Conservation (phyloP, 2,888 invertebrate species). For the Rhimphoctona megacephalus region DNA sequence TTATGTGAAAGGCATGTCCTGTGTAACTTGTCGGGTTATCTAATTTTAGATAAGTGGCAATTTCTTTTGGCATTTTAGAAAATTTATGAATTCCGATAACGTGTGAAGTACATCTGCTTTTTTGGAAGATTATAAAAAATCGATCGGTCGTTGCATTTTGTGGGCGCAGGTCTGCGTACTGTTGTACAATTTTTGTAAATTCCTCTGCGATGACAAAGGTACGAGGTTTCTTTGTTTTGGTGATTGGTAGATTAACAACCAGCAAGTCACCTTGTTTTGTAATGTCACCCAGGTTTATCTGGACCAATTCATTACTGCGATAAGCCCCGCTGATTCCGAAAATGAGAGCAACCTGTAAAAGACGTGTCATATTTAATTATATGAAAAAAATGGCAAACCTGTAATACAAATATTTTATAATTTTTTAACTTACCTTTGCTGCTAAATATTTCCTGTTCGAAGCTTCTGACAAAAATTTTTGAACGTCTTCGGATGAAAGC, state of each 20-base stretch:
- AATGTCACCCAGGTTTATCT: constrained; percentile 49
- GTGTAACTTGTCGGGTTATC: constrained; percentile 78
- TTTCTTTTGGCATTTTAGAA: constrained; percentile 62
- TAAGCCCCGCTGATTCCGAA: too few species aligned
- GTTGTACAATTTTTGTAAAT: constrained; percentile 50
- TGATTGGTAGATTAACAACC: constrained; percentile 49
- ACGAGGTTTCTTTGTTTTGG: constrained; percentile 62
- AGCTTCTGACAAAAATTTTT: too few species aligned
- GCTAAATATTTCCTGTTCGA: too few species aligned
- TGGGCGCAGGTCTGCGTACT: constrained; percentile 28
- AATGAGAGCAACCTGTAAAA: too few species aligned
- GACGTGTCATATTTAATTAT: too few species aligned
- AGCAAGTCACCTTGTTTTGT: constrained; percentile 50
- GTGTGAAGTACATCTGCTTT: constrained; percentile 22
- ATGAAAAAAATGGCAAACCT: too few species aligned
- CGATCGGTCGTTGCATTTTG: constrained; percentile 13
- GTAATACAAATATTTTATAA: too few species aligned
- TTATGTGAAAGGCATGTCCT: constrained; percentile 73
- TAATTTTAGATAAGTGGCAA: constrained; percentile 68
- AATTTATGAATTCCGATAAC: constrained; percentile 23
- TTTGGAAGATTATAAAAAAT: constrained; percentile 20
- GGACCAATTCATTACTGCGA: too few species aligned
- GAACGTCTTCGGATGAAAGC: too few species aligned
- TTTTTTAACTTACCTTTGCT: too few species aligned
- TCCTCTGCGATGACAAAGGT: constrained; percentile 63